phyloP scores from a whole-genome alignment of 2,888 invertebrate species.

The Perithous albicinctus region DNA sequence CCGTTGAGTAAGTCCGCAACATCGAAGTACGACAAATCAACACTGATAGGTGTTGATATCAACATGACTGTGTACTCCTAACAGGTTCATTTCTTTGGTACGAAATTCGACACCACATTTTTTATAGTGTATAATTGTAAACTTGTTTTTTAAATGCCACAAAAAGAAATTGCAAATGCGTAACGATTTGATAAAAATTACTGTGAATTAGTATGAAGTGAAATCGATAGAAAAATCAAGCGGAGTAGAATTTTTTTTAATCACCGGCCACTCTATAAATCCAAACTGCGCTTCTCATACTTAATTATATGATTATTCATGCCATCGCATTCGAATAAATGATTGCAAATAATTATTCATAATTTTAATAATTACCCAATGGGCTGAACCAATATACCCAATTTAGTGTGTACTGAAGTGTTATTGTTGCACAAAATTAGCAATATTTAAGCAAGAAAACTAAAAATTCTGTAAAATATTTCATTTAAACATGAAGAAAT shows the following conservation, averaged over 20 bases:
- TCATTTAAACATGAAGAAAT: neutral
- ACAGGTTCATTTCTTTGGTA: too few relatives aligned
- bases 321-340: neutral
- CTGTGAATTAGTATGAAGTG: neutral
- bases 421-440: neutral
- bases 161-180: too few relatives aligned
- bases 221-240: neutral
- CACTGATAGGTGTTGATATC: too few relatives aligned
- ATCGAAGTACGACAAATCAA: too few relatives aligned
- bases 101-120: too few relatives aligned
- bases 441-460: neutral
- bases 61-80: too few relatives aligned
- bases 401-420: neutral
- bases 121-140: neutral
- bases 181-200: too few relatives aligned
- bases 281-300: neutral
- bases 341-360: neutral
- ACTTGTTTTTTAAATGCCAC: neutral
- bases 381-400: neutral
- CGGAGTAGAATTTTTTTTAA: neutral
- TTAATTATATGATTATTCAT: neutral
- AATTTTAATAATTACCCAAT: neutral
- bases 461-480: neutral
- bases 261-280: neutral
- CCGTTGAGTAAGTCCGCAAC: too few relatives aligned